Conservation (phyloP, 1,140 invertebrate genomes). For the Drosophila lacteicornis region DNA sequence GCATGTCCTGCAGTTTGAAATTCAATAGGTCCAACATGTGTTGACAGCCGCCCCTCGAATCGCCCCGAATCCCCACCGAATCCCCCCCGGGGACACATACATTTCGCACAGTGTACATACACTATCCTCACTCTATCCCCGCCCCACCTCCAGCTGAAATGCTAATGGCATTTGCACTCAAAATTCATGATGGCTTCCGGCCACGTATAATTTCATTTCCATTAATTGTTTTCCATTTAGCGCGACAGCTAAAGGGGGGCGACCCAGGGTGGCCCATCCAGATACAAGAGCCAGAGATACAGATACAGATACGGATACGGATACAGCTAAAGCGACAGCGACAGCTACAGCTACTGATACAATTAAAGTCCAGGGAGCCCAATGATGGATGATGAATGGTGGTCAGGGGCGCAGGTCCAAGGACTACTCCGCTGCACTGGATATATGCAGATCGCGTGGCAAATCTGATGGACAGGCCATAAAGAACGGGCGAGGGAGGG, state of each 20-base stretch:
- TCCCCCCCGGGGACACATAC: background rate
- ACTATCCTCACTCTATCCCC: background rate
- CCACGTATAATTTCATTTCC: conserved; percentile 76
- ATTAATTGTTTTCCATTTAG: conserved; percentile 77
- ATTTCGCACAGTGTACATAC: background rate
- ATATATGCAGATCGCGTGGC: conserved; percentile 13
- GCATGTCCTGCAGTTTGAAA: conserved; percentile 42
- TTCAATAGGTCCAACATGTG: conserved; percentile 72
- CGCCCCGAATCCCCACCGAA: too few species aligned
- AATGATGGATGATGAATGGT: conserved; percentile 11
- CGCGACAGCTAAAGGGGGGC: conserved; percentile 6
- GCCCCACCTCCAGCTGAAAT: conserved; percentile 7
- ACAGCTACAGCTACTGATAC: background rate
- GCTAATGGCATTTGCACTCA: conserved; percentile 78
- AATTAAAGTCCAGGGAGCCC: background rate
- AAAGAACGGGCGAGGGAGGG: background rate
- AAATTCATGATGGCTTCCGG: conserved; percentile 74
- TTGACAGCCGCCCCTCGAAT: conserved; percentile 32
- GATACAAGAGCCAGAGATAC: background rate
- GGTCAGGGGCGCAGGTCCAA: conserved; percentile 6
- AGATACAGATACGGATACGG: conserved; percentile 4
- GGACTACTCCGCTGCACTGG: background rate
- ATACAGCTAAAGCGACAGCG: background rate
- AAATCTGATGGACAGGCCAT: conserved; percentile 11
- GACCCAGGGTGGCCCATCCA: conserved; percentile 1